These are phyloP conservation scores for Rhinella marina DNA, from an alignment of 2,797 vertebrate species.

Conservation along the genomic window DNA sequence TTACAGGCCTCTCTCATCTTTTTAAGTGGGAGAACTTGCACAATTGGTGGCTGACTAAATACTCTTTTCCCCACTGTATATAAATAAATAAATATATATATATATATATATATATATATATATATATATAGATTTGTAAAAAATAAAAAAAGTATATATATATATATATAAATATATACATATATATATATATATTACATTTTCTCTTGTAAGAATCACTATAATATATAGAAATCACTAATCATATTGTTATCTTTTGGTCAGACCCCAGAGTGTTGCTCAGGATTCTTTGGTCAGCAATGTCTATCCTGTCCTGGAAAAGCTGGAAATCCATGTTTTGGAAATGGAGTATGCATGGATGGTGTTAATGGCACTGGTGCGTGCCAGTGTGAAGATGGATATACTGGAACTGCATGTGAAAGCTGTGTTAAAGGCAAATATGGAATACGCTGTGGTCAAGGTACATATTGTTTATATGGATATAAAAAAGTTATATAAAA, in stretches of 20 bases:
- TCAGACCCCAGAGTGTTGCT: constrained; percentile 83
- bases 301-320: constrained; percentile 88
- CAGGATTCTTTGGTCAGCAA: constrained; percentile 84
- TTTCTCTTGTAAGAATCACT: neutral
- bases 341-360: constrained; percentile 84
- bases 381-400: constrained; percentile 81
- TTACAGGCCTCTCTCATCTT: no score
- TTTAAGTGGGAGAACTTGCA: no score
- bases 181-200: neutral
- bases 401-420: constrained; percentile 87
- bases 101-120: no score
- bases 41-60: no score
- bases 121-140: no score
- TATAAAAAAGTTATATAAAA: neutral
- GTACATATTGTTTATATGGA: constrained; percentile 67
- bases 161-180: no score
- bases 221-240: neutral
- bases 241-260: constrained; percentile 40
- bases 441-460: constrained; percentile 87
- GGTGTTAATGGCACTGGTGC: constrained; percentile 81
- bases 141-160: no score
- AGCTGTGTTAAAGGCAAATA: constrained; percentile 80
- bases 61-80: no score
- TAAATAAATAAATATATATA: neutral
- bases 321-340: constrained; percentile 76